Evolutionary conservation across 1,140 invertebrate genomes (phyloP).

Genomic region (Brachionus plicatilis): DNA sequence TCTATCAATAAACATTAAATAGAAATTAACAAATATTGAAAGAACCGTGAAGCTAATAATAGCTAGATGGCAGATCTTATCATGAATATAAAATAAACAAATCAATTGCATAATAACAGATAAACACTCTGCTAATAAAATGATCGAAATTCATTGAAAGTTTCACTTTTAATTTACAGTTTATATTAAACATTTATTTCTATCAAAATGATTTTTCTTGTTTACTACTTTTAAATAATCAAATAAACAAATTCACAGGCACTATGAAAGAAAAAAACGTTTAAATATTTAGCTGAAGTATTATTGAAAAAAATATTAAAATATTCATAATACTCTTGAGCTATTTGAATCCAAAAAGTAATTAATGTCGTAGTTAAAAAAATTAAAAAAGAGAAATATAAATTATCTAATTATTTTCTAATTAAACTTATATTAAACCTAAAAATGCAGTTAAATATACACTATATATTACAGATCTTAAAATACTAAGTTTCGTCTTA

Average conservation of each 20-base stretch:
- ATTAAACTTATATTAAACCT: no score
- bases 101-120: not conserved
- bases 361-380: no score
- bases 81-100: not conserved
- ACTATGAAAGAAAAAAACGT: no score
- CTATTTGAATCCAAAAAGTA: no score
- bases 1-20: not conserved
- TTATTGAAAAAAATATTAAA: no score
- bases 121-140: not conserved
- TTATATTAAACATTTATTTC: not conserved
- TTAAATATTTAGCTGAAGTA: no score
- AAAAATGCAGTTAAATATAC: no score
- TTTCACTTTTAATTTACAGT: not conserved
- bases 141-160: not conserved
- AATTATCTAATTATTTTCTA: no score
- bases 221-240: not conserved
- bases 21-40: not conserved
- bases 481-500: no score
- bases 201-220: not conserved
- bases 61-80: not conserved
- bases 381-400: no score
- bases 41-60: not conserved
- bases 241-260: not conserved
- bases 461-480: no score
- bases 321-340: no score